Evolutionary conservation across 2,888 invertebrate genomes (phyloP).

Genomic region (Stenoptilia bipunctidactyla): DNA sequence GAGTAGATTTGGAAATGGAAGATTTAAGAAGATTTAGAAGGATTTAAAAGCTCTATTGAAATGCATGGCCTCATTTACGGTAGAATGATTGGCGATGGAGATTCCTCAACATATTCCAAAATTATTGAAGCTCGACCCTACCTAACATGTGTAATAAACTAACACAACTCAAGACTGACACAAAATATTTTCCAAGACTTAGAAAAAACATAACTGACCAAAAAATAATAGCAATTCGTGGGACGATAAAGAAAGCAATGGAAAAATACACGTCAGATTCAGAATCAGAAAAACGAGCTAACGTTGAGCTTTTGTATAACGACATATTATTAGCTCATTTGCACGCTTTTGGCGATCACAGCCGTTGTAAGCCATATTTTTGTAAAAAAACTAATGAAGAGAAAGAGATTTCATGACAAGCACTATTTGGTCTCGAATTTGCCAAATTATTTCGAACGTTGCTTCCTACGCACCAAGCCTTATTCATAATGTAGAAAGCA

Average conservation of each 20-base stretch:
- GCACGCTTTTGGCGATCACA: background rate
- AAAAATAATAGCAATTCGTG: slow-evolving; percentile 1
- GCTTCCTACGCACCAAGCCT: slow-evolving; percentile 1
- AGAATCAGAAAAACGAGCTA: slow-evolving; percentile 5
- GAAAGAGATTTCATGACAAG: background rate
- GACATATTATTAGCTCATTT: too few relatives aligned
- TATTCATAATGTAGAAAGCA: background rate
- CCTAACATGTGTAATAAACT: slow-evolving; percentile 1
- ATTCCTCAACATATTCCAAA: slow-evolving; percentile 10
- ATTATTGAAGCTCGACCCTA: slow-evolving; percentile 10
- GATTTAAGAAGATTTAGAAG: too few relatives aligned
- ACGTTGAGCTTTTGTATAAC: background rate
- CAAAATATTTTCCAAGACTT: slow-evolving; percentile 3
- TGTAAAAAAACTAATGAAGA: background rate
- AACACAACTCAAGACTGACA: slow-evolving; percentile 3
- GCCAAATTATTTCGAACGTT: background rate
- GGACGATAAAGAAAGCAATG: slow-evolving; percentile 1
- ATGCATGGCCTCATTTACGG: slow-evolving; percentile 10
- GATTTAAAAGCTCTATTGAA: slow-evolving; percentile 6
- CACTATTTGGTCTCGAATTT: background rate
- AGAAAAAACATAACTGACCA: slow-evolving; percentile 5
- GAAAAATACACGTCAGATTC: slow-evolving; percentile 5
- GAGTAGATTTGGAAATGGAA: too few relatives aligned
- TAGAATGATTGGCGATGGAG: slow-evolving; percentile 12
- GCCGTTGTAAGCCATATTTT: background rate